Evolutionary conservation across 2,888 invertebrate species (phyloP).

Genomic region (Tetranychus truncatus): DNA sequence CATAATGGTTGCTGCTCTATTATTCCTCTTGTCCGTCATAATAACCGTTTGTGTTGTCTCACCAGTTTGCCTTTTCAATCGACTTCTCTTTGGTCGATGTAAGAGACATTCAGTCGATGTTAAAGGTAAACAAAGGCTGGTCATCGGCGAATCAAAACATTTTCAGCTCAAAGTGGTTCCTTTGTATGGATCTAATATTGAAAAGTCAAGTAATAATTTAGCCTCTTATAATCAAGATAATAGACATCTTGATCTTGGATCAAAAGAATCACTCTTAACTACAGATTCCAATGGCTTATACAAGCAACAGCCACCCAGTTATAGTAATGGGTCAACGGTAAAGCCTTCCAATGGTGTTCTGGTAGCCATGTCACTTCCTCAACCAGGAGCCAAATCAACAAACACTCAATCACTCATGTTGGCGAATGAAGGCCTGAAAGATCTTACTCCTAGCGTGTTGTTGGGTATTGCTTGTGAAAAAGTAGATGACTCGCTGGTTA

Average conservation of each 20-base stretch:
- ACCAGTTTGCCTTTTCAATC: constrained; percentile 18
- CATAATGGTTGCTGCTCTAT: constrained; percentile 14
- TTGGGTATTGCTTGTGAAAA: constrained; percentile 8
- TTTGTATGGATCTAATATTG: constrained; percentile 16
- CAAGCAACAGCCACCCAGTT: not conserved
- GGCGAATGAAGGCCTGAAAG: constrained; percentile 8
- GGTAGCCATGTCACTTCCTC: not conserved
- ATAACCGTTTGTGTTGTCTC: constrained; percentile 20
- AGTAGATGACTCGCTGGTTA: constrained; percentile 2
- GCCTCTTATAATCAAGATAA: not conserved
- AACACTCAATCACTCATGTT: constrained; percentile 5
- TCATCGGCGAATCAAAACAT: constrained; percentile 20
- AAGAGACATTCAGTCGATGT: constrained; percentile 8
- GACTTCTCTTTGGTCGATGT: constrained; percentile 9
- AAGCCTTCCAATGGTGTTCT: not conserved
- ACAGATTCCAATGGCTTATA: not conserved
- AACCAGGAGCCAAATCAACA: not conserved
- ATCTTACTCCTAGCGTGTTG: not conserved
- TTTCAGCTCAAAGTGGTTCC: constrained; percentile 22
- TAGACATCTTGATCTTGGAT: not conserved
- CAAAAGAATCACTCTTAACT: constrained; percentile 4
- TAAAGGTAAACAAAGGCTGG: constrained; percentile 7
- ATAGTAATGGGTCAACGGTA: not conserved
- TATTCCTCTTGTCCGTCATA: constrained; percentile 18
- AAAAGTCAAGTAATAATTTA: not conserved